Evolutionary conservation across 2,797 vertebrate genomes (phyloP), one percentile per base, ranked within the genome.

Genomic region (Aplochiton taeniatus): DNA sequence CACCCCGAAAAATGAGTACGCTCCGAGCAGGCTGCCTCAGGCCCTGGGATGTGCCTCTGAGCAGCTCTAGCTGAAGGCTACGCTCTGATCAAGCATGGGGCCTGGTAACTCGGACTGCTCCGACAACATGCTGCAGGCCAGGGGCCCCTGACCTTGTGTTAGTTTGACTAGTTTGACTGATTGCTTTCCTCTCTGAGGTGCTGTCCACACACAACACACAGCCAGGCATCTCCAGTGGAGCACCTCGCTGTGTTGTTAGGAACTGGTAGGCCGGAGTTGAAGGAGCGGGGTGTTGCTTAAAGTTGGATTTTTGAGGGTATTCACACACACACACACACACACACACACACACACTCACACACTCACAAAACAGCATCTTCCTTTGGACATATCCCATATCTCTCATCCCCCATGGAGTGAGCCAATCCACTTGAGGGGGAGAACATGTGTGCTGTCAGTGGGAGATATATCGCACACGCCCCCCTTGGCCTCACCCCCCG

Each of bases 381-480:
- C 14, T 48, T 48, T 48, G 12, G 44, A 17, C 44, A 65, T 68
- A 56, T 70, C 68, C 58, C 50, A 31, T 54, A 19, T 41, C 14
- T 50, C 50, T 20, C 58, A 19, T 61, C 43, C 60, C 61, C 73
- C 8, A 11, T 51, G 70, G 68, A 59, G 65, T 72, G 74, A 49
- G 77, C 67, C 74, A 51, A 18, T 63, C 65, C 20, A 66, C 70
- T 73, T 68, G 59, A 85, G 58, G 49, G n/a, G 17, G 66, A 55
- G 89, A 91, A 85, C 90, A 87, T 84, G 83, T 85, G 88, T 93
- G 92, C 93, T 94, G 93, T 94, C 91, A 93, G 88, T 91, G 89
- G 88, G 89, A 94, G 94, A 94, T 88, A 90, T 90, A 89, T 91
- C 72, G 70, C 70, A 77, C 19, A 79, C 73, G 85, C 70, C 58